Percentiles rank a stretch among this genome's conserved stretches.
phyloP scores from a whole-genome alignment of 2,113 vertebrate genomes.

The Megalops atlanticus region DNA sequence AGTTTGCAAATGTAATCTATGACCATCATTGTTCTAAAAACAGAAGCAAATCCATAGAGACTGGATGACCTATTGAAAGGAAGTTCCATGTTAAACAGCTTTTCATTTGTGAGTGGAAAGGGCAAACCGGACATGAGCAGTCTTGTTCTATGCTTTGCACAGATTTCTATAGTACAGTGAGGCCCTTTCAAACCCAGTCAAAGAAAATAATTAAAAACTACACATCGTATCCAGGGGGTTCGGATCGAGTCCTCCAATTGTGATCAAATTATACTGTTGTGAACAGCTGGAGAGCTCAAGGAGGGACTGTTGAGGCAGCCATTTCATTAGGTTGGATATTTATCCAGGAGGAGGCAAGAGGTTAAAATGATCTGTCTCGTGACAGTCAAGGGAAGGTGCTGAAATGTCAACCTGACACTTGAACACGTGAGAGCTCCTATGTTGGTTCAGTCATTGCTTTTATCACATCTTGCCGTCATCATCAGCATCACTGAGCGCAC shows the following conservation, averaged over 20 bases:
- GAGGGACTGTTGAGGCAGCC: no score
- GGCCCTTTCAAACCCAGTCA: background rate
- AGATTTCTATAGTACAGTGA: background rate
- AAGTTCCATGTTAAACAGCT: background rate
- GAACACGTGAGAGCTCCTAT: no score
- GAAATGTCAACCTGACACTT: no score
- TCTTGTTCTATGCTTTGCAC: background rate
- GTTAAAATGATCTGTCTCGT: no score
- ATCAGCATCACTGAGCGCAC: no score
- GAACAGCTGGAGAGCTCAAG: background rate
- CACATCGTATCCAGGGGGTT: background rate
- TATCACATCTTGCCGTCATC: no score
- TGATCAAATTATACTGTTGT: background rate
- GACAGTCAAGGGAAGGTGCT: no score
- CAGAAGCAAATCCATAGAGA: background rate
- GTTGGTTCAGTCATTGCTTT: no score
- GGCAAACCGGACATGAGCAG: background rate
- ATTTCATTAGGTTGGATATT: no score
- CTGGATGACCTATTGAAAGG: constrained; percentile 4
- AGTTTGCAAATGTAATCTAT: constrained; percentile 12
- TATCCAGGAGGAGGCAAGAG: no score
- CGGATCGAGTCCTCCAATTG: background rate
- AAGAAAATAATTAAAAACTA: background rate
- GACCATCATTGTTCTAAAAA: background rate
- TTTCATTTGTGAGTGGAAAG: background rate